Base-by-base conservation (phyloP, 2,888 invertebrate genomes). In the Galerucella nymphaeae region DNA sequence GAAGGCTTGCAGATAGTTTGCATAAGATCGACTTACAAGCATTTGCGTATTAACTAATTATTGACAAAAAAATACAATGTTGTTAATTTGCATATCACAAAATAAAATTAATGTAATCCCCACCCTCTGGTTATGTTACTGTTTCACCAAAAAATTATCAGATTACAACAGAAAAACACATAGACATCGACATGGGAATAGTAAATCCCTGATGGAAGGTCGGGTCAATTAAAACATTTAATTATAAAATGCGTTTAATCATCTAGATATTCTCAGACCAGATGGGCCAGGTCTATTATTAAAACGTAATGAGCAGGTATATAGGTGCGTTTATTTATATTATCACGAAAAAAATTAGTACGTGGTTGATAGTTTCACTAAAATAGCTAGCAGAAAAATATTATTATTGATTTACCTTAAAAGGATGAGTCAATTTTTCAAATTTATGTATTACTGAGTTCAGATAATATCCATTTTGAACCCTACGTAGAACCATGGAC, bases 231-330 rank as follows among this genome's bases (percentile, higher is more conserved):
- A 77, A 73, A 75, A 78, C 74, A 64, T 72, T 75, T 78, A 77
- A 79, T 79, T 78, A 79, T 76, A 75, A 75, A 78, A 76, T 75
- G 78, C 73, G 77, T 77, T 79, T 79, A 79, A 79, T 79, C 76
- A 78, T 76, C 75, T 78, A 74, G 76, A 77, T 77, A 77, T 79
- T 79, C 75, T 67, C 72, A 72, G 76, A 75, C 73, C 77, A 76
- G 74, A 76, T 72, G 75, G 66, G 64, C 65, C 73, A 75, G 68
- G 73, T 67, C 75, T 77, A 73, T 77, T 77, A 79, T 79, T 78
- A 78, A 76, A 70, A 64, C 38, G 71, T 78, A 79, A 79, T 77
- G 75, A 75, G 71, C 74, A 72, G 76, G 74, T 75, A 72, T 58
- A 14, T 74, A 73, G 58, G 66, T 68, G 65, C 74, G 76, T 78